Conservation (phyloP, 2,113 vertebrate genomes). For the Pionites leucogaster region DNA sequence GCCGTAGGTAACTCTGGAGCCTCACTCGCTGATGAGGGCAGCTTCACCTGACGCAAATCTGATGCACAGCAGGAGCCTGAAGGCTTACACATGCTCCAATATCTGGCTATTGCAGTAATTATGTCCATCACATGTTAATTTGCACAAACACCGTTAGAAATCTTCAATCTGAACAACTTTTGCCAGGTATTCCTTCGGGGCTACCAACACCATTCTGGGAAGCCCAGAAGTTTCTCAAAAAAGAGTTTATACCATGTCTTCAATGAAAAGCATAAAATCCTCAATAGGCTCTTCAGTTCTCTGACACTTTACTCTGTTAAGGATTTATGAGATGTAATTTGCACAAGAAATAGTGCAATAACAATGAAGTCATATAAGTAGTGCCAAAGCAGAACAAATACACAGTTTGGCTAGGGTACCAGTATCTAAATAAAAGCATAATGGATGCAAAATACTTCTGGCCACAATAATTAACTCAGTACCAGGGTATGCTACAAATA, state of each 20-base stretch:
- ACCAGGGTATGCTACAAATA: not conserved
- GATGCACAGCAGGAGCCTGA: not conserved
- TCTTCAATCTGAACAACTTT: not conserved
- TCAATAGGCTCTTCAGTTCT: not conserved
- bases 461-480: not conserved
- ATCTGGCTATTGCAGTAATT: not conserved
- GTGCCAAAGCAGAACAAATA: not conserved
- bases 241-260: not conserved
- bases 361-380: not conserved
- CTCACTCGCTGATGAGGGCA: not conserved
- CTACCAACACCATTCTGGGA: not conserved
- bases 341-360: not conserved
- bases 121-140: not conserved
- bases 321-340: not conserved
- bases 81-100: not conserved
- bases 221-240: not conserved
- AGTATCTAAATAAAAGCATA: not conserved
- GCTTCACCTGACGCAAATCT: not conserved
- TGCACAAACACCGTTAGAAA: not conserved
- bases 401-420: not conserved
- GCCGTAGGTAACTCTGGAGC: rapidly evolving
- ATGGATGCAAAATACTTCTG: not conserved
- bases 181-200: not conserved
- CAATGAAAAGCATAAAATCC: not conserved
- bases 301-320: not conserved